Conservation (phyloP, 2,888 invertebrate species). For the Myopa tessellatipennis region DNA sequence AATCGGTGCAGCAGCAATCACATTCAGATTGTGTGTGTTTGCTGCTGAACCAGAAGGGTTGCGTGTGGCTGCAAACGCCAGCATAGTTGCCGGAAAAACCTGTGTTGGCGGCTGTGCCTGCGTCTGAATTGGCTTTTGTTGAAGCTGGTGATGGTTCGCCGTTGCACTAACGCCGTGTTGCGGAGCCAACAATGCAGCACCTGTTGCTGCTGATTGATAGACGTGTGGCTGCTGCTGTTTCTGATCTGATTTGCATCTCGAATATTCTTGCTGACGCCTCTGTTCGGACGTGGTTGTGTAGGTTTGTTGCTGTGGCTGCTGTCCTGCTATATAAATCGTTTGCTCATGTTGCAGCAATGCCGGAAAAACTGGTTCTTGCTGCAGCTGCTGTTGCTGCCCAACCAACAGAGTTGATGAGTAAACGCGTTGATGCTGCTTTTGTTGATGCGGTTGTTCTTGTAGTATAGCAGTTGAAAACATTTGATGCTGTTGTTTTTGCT, state of each 20-base stretch:
- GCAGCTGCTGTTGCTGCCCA: conserved; percentile 46
- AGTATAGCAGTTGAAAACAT: conserved; percentile 16
- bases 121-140: conserved; percentile 38
- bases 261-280: conserved; percentile 14
- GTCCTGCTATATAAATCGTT: conserved; percentile 11
- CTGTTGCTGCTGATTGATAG: conserved; percentile 35
- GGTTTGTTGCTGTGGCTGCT: conserved; percentile 14
- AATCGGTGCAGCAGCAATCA: conserved; percentile 58
- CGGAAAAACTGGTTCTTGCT: conserved; percentile 19
- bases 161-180: not conserved
- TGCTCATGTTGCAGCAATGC: conserved; percentile 15
- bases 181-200: not conserved
- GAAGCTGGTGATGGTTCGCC: conserved; percentile 32
- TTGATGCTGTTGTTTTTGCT: conserved; percentile 57
- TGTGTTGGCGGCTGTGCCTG: conserved; percentile 48
- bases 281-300: conserved; percentile 12
- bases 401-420: conserved; percentile 42
- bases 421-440: conserved; percentile 44
- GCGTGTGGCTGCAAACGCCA: conserved; percentile 48
- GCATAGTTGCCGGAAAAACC: conserved; percentile 45
- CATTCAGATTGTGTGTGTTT: conserved; percentile 59
- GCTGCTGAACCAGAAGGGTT: conserved; percentile 51
- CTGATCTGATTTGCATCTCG: conserved; percentile 31
- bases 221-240: conserved; percentile 29
- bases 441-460: conserved; percentile 45